Evolutionary conservation across 2,797 vertebrate species (phyloP).

Genomic region (Pangasius sanitwongsei): DNA sequence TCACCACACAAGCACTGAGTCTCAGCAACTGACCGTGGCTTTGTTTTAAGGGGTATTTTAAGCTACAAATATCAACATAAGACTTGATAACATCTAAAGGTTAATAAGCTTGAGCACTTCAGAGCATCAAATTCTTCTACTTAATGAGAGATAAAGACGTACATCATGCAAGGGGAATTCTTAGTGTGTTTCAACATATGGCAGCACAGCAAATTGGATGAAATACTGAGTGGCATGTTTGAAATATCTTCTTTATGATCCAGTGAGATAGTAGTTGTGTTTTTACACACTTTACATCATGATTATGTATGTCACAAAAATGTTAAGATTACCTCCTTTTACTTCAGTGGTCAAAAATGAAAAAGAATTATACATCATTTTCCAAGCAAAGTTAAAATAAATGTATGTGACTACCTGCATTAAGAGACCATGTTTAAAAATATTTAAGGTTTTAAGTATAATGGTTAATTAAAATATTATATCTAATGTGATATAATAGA

Average conservation of each 20-base stretch:
- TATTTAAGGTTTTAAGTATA: neutral
- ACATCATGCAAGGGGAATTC: slow-evolving; percentile 18
- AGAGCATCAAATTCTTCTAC: slow-evolving; percentile 36
- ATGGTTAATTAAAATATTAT: neutral
- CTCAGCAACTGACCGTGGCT: slow-evolving; percentile 15
- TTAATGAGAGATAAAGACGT: neutral
- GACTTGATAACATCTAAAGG: slow-evolving; percentile 50
- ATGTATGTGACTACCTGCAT: neutral
- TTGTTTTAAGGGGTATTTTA: slow-evolving; percentile 46
- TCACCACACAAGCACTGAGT: neutral
- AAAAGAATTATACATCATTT: neutral
- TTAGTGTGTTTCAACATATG: slow-evolving; percentile 40
- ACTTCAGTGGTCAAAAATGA: neutral
- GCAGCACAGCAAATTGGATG: slow-evolving; percentile 26
- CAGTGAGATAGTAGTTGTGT: neutral
- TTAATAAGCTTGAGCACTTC: slow-evolving; percentile 53
- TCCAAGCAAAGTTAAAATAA: neutral
- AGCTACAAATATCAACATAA: slow-evolving; percentile 36
- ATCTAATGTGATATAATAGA: neutral
- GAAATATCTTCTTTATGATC: neutral
- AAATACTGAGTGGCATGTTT: slow-evolving; percentile 4
- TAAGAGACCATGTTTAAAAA: neutral
- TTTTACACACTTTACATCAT: neutral
- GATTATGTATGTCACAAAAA: neutral
- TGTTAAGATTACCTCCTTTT: neutral